Conservation (phyloP, 2,888 invertebrate species). For the Platycheirus albimanus region DNA sequence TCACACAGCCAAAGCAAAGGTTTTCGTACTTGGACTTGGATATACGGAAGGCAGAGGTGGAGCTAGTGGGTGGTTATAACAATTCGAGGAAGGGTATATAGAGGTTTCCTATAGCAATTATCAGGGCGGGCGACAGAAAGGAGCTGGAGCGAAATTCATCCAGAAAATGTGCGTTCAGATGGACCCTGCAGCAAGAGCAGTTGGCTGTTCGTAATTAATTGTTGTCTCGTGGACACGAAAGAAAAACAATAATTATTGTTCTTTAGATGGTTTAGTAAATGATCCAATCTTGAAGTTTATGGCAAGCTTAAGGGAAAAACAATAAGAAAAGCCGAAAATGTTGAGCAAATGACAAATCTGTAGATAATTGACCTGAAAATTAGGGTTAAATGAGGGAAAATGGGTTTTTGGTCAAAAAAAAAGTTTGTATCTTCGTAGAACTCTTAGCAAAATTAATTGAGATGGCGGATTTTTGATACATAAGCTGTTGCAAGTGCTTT, state of each 20-base stretch:
- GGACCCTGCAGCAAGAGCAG: neutral
- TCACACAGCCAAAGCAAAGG: constrained; percentile 14
- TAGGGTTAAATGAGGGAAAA: too few relatives aligned
- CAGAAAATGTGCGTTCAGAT: constrained; percentile 17
- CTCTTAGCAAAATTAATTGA: too few relatives aligned
- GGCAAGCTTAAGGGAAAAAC: neutral
- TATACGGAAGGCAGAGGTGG: constrained; percentile 68
- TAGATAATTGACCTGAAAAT: too few relatives aligned
- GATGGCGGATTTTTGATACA: too few relatives aligned
- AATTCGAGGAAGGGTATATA: constrained; percentile 43
- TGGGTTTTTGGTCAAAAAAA: too few relatives aligned
- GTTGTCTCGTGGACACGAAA: constrained; percentile 43
- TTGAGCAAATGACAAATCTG: neutral
- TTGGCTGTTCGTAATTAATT: constrained; percentile 40
- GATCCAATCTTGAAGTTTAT: constrained; percentile 18
- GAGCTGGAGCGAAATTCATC: constrained; percentile 26
- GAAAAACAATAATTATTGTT: constrained; percentile 32
- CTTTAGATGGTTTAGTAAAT: neutral
- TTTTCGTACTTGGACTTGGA: too few relatives aligned
- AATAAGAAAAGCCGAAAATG: neutral
- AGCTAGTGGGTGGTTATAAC: constrained; percentile 57
- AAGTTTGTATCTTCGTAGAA: too few relatives aligned
- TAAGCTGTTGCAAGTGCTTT: too few relatives aligned
- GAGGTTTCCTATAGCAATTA: constrained; percentile 1
- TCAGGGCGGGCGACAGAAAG: constrained; percentile 20